phyloP scores from a whole-genome alignment of 2,888 invertebrate genomes.

The Allacma fusca region DNA sequence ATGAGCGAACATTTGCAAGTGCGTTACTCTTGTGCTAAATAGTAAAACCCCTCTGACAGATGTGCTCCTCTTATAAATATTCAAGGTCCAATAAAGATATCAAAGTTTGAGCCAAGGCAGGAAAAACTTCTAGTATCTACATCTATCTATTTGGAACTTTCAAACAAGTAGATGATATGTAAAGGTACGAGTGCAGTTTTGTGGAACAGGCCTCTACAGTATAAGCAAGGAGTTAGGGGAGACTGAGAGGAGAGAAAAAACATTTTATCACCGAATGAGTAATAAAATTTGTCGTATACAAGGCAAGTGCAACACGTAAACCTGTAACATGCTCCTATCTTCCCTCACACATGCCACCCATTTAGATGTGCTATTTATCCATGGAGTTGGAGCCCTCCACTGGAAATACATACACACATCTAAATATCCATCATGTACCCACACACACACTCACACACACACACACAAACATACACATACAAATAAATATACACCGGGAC shows the following conservation, averaged over 20 bases:
- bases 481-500: background rate
- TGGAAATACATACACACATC: no score
- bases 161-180: no score
- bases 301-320: conserved; percentile 36
- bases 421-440: no score
- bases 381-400: no score
- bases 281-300: conserved; percentile 48
- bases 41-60: conserved; percentile 10
- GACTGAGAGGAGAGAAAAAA: conserved; percentile 29
- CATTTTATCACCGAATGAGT: conserved; percentile 51
- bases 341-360: conserved; percentile 2
- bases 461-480: no score
- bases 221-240: background rate
- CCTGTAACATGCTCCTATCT: background rate
- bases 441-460: no score
- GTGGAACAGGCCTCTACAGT: no score
- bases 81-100: conserved; percentile 37
- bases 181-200: no score
- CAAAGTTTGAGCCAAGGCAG: background rate
- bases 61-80: conserved; percentile 28
- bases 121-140: conserved; percentile 1
- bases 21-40: background rate
- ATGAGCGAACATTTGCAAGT: no score
- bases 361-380: background rate
- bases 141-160: background rate